A percentile compares a stretch with the other conserved stretches of the same genome.
phyloP scores from a whole-genome alignment of 2,888 invertebrate genomes.

The Cyclophora punctaria region DNA sequence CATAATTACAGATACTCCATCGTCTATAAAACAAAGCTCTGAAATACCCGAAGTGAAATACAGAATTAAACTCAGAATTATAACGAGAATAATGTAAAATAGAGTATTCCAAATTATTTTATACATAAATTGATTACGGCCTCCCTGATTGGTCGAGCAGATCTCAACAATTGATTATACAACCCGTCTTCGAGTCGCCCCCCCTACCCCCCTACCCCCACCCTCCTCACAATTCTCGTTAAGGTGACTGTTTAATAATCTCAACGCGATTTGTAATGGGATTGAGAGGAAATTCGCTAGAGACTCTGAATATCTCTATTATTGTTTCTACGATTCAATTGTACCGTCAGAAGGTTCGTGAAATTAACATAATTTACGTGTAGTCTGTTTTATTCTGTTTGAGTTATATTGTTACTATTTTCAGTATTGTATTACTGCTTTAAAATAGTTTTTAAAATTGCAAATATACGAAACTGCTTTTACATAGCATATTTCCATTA shows the following conservation, averaged over 20 bases:
- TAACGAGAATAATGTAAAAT: neutral
- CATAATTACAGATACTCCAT: too few relatives aligned
- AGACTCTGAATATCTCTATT: conserved; percentile 19
- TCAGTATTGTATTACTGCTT: too few relatives aligned
- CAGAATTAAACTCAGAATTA: too few relatives aligned
- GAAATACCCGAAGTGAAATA: too few relatives aligned
- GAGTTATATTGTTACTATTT: too few relatives aligned
- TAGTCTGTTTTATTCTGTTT: conserved; percentile 2
- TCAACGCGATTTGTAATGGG: conserved; percentile 60
- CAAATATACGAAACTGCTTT: neutral
- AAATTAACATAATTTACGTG: conserved; percentile 5
- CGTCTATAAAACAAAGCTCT: too few relatives aligned
- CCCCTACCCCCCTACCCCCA: conserved; percentile 8
- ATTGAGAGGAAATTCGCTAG: conserved; percentile 48
- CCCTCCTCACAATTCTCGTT: conserved; percentile 42
- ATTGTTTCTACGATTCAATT: conserved; percentile 35
- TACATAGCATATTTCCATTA: too few relatives aligned
- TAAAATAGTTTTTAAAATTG: too few relatives aligned
- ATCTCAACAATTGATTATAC: conserved; percentile 33
- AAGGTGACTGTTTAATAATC: conserved; percentile 64
- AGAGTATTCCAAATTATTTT: neutral
- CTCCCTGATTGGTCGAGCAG: conserved; percentile 22
- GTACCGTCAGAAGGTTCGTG: conserved; percentile 21
- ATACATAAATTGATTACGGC: neutral
- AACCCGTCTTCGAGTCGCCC: neutral